These are phyloP conservation scores for Drosophila fulvimacula DNA, from an alignment of 2,888 invertebrate genomes.

Conservation along the genomic window DNA sequence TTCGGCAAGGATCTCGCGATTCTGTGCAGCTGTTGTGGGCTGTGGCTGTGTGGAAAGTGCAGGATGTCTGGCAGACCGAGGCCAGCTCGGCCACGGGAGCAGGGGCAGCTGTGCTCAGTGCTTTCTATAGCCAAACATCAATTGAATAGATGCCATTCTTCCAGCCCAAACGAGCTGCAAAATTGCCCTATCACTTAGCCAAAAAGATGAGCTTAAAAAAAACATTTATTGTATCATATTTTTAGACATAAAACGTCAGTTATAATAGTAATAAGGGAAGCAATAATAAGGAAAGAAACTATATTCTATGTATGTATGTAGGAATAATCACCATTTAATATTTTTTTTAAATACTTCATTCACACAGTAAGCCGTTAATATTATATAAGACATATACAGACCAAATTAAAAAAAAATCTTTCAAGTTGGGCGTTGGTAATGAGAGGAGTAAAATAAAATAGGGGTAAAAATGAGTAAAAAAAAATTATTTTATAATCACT, in stretches of 20 bases:
- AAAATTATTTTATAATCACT: too few species aligned
- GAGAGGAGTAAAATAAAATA: too few species aligned
- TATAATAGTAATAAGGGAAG: background rate
- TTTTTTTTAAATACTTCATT: background rate
- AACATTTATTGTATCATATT: slow-evolving; percentile 7
- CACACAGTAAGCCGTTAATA: background rate
- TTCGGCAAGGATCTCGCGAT: slow-evolving; percentile 41
- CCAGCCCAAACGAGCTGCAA: slow-evolving; percentile 35
- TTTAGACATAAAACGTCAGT: background rate
- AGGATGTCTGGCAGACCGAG: slow-evolving; percentile 45
- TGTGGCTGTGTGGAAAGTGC: slow-evolving; percentile 46
- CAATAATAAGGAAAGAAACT: background rate
- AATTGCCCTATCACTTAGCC: slow-evolving; percentile 43
- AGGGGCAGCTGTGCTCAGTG: slow-evolving; percentile 32
- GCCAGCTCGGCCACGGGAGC: background rate
- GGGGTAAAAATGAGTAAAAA: background rate
- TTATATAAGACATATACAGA: background rate
- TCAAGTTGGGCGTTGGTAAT: background rate
- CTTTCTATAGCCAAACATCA: slow-evolving; percentile 32
- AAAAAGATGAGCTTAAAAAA: slow-evolving; percentile 11
- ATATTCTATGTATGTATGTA: too few species aligned
- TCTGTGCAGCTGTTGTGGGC: slow-evolving; percentile 59
- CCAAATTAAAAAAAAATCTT: too few species aligned
- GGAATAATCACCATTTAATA: background rate
- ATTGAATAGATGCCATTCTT: slow-evolving; percentile 34